Evolutionary conservation across 2,888 invertebrate genomes (phyloP).

Genomic region (Pristionchus mayeri): DNA sequence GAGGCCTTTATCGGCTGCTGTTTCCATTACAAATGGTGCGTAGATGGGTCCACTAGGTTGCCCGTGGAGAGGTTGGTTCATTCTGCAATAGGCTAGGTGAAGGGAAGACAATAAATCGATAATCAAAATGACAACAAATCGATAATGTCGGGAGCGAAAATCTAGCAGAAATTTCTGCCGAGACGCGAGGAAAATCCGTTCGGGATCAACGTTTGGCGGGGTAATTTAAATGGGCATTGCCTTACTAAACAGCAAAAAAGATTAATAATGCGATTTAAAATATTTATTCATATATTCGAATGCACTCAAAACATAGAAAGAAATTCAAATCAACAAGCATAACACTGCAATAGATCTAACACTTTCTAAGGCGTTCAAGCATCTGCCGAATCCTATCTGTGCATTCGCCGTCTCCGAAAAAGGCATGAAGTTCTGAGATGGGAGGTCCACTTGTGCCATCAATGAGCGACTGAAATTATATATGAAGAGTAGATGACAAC

Average conservation of each 20-base stretch:
- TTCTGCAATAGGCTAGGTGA: neutral
- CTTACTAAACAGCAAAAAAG: too few species aligned
- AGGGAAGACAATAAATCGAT: neutral
- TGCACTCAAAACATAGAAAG: too few species aligned
- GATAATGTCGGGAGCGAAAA: neutral
- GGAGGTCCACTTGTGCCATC: conserved; percentile 72
- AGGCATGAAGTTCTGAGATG: conserved; percentile 67
- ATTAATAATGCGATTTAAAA: neutral
- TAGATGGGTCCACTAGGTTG: conserved; percentile 25
- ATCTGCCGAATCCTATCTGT: conserved; percentile 53
- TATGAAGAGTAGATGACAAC: neutral
- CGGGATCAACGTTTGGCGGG: too few species aligned
- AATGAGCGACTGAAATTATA: conserved; percentile 57
- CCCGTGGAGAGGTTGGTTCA: conserved; percentile 3
- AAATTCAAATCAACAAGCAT: conserved; percentile 5
- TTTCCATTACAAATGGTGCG: conserved; percentile 45
- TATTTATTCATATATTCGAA: neutral
- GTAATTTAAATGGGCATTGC: too few species aligned
- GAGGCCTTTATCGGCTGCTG: neutral
- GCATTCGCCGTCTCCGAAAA: conserved; percentile 67
- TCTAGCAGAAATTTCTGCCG: neutral
- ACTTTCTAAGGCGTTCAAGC: conserved; percentile 31
- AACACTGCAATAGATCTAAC: neutral
- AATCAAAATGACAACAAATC: too few species aligned
- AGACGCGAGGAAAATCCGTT: neutral